Evolutionary conservation across 2,888 invertebrate species (phyloP), one percentile per base, ranked within the genome.

Genomic region (Hetaerina titia): DNA sequence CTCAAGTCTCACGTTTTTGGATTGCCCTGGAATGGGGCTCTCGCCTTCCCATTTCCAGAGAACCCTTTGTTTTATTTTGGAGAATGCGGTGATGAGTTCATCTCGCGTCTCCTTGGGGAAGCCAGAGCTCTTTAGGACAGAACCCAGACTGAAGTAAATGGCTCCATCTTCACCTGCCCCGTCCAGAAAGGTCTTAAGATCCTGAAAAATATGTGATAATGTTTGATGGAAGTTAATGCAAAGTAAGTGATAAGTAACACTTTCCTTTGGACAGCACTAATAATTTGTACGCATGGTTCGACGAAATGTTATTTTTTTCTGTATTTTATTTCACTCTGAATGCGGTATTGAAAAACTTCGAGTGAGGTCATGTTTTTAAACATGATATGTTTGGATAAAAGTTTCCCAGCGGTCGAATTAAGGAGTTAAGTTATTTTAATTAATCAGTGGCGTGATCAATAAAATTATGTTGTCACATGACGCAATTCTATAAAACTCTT

Each of bases 131-230:
- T 45, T 90, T 0, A 98, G 96, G 97, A 97, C 97, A 11, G 97
- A 97, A 17, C 97, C 97, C 96, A 97, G 97, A 95, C 97, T 97
- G 96, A 97, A 97, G 96, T 97, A 97, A 95, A 98, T 97, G 57
- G 97, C 97, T 22, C 97, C 97, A 95, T 97, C 97, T 25, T 96
- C 96, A 60, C 92, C 92, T 0, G 97, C 97, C 60, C 96, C 96
- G 95, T 97, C 97, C 95, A 97, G 95, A 89, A 97, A 96, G 19
- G 96, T 96, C 96, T 97, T 96, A 95, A 97, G 96, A 22, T 97
- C 97, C 95, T 95, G 19, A 22, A 13, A n/a, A 15, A 63, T 60
- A 63, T 25, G 25, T 6, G 45, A 13, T 31, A 17, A 31, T 1
- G 13, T 87, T 87, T 0, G 31, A 17, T 2, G 17, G 87, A n/a